Base-by-base conservation (phyloP, 1,140 invertebrate genomes). In the Gryon sp. region DNA sequence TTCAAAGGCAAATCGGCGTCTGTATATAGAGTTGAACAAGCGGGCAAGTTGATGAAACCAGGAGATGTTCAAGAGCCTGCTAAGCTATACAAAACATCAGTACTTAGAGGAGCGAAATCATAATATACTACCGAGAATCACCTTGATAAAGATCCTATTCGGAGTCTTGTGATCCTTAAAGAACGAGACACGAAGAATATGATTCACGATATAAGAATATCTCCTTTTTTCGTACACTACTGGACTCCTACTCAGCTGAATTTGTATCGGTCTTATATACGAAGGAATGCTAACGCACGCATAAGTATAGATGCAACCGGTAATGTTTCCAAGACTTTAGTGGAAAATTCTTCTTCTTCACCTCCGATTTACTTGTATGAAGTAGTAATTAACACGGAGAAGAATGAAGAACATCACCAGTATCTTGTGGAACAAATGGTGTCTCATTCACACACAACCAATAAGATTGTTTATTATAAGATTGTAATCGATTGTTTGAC, bases 371-470 rank as follows among this genome's bases (percentile, higher is more conserved):
- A 18, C 12, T 24, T 45, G 19, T 45, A 45, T 24, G 9, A 45
- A 24, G 9, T 4, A 6, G 20, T 45, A 2, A 22, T 11, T 20
- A 9, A 20, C 12, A 45, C 41, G 1, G 41, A 20, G 7, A 45
- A 4, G 4, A 12, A 22, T 2, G 3, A 45, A 11, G 41, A 45
- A 11, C 24, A n/a, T 3, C 22, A 45, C 16, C 18, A 45, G 11
- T 45, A 45, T 12, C 41, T 11, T 9, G 41, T 45, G 8, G 8
- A 7, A n/a, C 41, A 45, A 22, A 45, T 45, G 41, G 41, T 45
- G 3, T 45, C 41, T 12, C 6, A 45, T 11, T 45, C 41, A 2
- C 41, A 45, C 20, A n/a, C 7, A 9, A 7, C 2, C 26, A 28
- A 28, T n/a, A 7, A 28, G n/a, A n/a, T n/a, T n/a, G n/a, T n/a